Conservation (phyloP, 2,888 invertebrate species). For the Drosophila fulvimacula region DNA sequence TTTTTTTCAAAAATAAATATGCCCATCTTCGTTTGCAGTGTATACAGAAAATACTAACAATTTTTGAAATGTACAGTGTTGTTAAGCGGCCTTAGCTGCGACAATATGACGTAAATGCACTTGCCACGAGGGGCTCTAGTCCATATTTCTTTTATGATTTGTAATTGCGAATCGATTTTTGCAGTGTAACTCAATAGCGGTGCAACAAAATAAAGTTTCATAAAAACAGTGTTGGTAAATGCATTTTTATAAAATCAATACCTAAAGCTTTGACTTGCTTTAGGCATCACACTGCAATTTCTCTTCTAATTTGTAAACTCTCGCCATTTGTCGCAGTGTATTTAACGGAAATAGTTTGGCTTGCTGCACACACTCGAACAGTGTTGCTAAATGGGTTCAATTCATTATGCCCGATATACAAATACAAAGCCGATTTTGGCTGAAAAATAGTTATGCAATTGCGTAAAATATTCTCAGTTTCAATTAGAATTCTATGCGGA, state of each 20-base stretch:
- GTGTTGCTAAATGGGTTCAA: conserved; percentile 24
- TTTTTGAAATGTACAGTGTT: not conserved
- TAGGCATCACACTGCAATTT: too few relatives aligned
- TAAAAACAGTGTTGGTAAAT: not conserved
- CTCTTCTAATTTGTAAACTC: not conserved
- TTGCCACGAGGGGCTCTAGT: not conserved
- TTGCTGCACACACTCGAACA: conserved; percentile 4
- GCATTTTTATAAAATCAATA: not conserved
- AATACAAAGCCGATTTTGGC: conserved; percentile 1
- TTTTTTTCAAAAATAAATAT: too few relatives aligned
- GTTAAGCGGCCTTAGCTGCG: not conserved
- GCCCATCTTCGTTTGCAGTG: not conserved
- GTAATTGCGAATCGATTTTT: not conserved
- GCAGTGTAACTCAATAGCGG: not conserved
- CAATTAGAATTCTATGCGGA: not conserved
- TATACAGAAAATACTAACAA: not conserved
- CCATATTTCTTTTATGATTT: not conserved
- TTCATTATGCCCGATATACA: conserved; percentile 23
- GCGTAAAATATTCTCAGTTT: conserved; percentile 4
- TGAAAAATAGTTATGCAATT: conserved; percentile 6
- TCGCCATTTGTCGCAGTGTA: conserved; percentile 7
- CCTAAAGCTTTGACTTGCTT: not conserved
- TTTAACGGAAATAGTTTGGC: not conserved
- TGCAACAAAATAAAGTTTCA: not conserved
- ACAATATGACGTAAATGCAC: not conserved